Evolutionary conservation across 2,797 vertebrate species (phyloP).

Genomic region (Malurus splendens): DNA sequence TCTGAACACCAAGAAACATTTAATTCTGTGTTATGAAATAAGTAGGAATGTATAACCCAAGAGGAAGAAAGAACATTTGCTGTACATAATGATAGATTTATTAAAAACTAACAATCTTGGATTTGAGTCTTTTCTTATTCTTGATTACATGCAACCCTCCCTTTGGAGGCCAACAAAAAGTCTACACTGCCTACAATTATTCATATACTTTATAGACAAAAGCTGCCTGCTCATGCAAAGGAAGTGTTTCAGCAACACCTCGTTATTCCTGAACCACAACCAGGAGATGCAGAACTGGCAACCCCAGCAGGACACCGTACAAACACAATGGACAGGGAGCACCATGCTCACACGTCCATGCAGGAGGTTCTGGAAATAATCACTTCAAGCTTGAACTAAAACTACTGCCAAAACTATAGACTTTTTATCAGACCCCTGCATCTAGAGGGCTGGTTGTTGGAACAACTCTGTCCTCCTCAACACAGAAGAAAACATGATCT

Average conservation of each 20-base stretch:
- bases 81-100: neutral
- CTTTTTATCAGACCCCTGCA: neutral
- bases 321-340: fast-evolving
- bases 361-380: neutral
- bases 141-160: neutral
- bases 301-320: neutral
- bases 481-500: neutral
- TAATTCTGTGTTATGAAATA: neutral
- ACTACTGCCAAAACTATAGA: neutral
- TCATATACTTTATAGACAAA: neutral
- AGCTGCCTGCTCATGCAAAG: neutral
- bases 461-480: neutral
- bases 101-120: neutral
- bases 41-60: neutral
- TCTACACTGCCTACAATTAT: neutral
- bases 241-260: neutral
- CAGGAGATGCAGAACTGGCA: neutral
- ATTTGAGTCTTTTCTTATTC: neutral
- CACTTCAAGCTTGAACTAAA: neutral
- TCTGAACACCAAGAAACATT: neutral
- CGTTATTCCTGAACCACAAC: neutral
- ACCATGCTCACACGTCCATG: neutral
- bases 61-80: neutral
- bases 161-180: neutral
- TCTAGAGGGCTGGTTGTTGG: neutral